Base-by-base conservation (phyloP, 2,888 invertebrate genomes). In the Synanthedon vespiformis region DNA sequence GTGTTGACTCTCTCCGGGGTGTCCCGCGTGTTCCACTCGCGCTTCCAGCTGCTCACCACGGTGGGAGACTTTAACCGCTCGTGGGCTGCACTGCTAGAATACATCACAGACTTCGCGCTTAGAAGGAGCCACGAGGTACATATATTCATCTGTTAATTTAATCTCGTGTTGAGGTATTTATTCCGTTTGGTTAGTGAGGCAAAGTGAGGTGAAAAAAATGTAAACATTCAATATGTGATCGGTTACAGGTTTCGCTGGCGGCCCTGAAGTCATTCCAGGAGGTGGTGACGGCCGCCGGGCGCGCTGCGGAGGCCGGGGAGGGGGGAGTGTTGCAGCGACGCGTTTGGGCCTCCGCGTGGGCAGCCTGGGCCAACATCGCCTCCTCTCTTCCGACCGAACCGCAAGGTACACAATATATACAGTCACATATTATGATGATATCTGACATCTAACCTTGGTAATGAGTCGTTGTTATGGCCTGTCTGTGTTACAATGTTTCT, bases 211-310 rank as follows among this genome's bases (percentile, higher is more conserved):
- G 22, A 22, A 5, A 22, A 22, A 22, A 22, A 5, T 22, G 22
- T 22, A 22, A 22, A 22, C 5, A 22, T 4, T 22, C 22, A 22
- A 12, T 11, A 34, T 34, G 34, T 10, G 34, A 34, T 34, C 34
- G 6, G 34, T 34, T 53, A 0, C 62, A 91, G 91, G 92, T 96
- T 1, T 97, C 98, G 0, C 90, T 99, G 62, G 97, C 98, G 2
- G 98, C 98, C 0, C 83, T 99, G 6, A 98, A 98, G 80, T 97
- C 98, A 12, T 95, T 99, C 80, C 98, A 99, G 87, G 98, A 99
- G 79, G 95, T 98, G 62, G 90, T 98, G 61, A 92, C 93, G 49
- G 65, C 94, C 89, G 77, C 90, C 88, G 71, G 96, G 89, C 85
- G 91, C 90, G 68, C 96, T 92, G 40, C 93, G 91, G 67, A 96